Conservation (phyloP, 2,113 vertebrate genomes). For the Cyphomyrus plagiostoma region DNA sequence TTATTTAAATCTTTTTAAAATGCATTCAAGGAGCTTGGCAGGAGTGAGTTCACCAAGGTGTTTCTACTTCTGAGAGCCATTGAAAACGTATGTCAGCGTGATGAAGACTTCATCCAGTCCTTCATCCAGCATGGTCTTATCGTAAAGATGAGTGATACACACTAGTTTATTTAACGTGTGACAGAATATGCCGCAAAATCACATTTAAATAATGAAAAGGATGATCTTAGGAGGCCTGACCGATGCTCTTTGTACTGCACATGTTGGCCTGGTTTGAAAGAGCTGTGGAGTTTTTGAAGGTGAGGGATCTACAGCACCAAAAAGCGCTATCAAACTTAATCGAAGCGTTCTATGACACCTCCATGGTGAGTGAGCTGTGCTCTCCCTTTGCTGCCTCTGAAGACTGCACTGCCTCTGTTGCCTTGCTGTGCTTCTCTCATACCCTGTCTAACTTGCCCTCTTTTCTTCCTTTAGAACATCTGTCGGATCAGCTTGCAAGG, state of each 20-base stretch:
- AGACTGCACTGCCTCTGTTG: not conserved
- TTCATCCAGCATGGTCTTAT: slow-evolving; percentile 66
- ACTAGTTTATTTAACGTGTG: not conserved
- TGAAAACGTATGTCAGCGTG: slow-evolving; percentile 52
- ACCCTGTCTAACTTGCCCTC: not conserved
- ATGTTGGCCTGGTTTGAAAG: slow-evolving; percentile 72
- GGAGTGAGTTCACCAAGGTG: slow-evolving; percentile 57
- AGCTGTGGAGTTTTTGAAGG: slow-evolving; percentile 42
- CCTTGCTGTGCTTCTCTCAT: not conserved
- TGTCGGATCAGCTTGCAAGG: slow-evolving; percentile 58
- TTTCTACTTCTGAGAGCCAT: slow-evolving; percentile 65
- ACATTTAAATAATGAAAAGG: not conserved
- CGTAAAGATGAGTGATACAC: slow-evolving; percentile 68
- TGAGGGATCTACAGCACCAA: slow-evolving; percentile 23
- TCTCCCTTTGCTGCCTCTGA: not conserved
- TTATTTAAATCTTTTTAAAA: not conserved
- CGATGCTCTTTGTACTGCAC: slow-evolving; percentile 39
- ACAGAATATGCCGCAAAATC: not conserved
- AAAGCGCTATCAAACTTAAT: slow-evolving; percentile 37
- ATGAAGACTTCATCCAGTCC: slow-evolving; percentile 43
- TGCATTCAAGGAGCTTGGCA: slow-evolving; percentile 64
- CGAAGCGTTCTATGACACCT: slow-evolving; percentile 66
- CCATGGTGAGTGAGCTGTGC: slow-evolving; percentile 58
- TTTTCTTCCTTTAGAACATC: slow-evolving; percentile 54
- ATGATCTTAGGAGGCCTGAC: not conserved